These are phyloP conservation scores for Seira sanloemensis DNA, from an alignment of 2,888 invertebrate genomes.

Conservation along the genomic window DNA sequence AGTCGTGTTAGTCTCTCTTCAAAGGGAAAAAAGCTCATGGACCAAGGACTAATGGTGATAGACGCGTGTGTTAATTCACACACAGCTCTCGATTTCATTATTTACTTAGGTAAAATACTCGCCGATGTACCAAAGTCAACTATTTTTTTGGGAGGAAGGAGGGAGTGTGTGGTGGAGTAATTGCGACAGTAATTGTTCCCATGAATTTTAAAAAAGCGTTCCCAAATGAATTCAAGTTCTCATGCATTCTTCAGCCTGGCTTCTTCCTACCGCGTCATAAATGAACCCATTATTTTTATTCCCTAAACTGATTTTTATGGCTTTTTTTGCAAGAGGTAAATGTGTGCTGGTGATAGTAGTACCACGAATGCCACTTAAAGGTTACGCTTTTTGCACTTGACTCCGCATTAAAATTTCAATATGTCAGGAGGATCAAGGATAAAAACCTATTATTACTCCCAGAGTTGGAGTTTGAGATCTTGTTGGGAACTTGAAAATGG, in stretches of 20 bases:
- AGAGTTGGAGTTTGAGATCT: not conserved
- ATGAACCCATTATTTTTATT: too few relatives aligned
- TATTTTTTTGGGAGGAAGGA: too few relatives aligned
- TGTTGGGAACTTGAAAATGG: too few relatives aligned
- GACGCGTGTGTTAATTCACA: slow-evolving; percentile 6
- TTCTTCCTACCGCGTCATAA: too few relatives aligned
- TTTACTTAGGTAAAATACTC: not conserved
- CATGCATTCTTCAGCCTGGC: not conserved
- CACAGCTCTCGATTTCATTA: not conserved
- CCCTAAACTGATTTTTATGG: not conserved
- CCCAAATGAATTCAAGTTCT: not conserved
- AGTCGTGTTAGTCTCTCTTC: too few relatives aligned
- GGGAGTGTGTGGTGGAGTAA: slow-evolving; percentile 6
- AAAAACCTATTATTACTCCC: not conserved
- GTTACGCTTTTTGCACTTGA: not conserved
- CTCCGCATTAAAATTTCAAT: not conserved
- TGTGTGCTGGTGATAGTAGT: too few relatives aligned
- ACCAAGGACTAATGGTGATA: slow-evolving; percentile 10
- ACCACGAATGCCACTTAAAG: not conserved
- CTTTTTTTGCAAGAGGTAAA: too few relatives aligned
- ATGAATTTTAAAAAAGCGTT: not conserved
- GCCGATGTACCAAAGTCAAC: not conserved
- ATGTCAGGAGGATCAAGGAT: not conserved
- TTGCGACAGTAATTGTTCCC: slow-evolving; percentile 8
- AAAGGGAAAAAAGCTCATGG: not conserved